Conservation (phyloP, 2,797 vertebrate genomes). For the Scomberomorus guttatus region DNA sequence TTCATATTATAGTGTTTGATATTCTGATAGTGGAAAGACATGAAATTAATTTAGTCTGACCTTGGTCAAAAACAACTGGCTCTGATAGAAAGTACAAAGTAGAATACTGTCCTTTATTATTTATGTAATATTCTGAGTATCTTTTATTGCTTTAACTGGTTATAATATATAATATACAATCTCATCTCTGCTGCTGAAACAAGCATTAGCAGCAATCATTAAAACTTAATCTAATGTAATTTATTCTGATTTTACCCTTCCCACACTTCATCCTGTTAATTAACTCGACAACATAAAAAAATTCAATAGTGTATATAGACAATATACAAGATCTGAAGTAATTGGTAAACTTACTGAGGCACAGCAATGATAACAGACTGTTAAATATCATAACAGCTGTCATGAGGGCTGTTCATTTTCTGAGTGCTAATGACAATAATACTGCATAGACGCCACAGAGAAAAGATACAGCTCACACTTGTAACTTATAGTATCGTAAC, state of each 20-base stretch:
- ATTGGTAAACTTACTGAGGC: conserved; percentile 41
- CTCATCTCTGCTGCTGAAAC: conserved; percentile 13
- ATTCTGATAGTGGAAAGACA: background rate
- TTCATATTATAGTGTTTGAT: conserved; percentile 4
- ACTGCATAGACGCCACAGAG: background rate
- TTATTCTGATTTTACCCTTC: conserved; percentile 26
- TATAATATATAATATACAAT: background rate
- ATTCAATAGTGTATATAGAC: no score
- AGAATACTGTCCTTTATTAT: background rate
- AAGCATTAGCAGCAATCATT: conserved; percentile 7
- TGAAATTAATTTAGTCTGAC: conserved; percentile 2
- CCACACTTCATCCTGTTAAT: conserved; percentile 40
- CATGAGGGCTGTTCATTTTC: conserved; percentile 35
- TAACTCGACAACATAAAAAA: conserved; percentile 17
- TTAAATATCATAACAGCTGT: conserved; percentile 45
- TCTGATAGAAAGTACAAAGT: background rate
- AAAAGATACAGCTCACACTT: background rate
- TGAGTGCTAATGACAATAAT: background rate
- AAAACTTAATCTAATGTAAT: conserved; percentile 34
- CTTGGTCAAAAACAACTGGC: conserved; percentile 7
- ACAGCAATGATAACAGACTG: conserved; percentile 28
- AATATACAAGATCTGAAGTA: conserved; percentile 24
- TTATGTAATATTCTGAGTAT: background rate
- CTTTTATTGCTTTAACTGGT: background rate
- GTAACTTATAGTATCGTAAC: background rate